Percentiles rank a stretch among this genome's conserved stretches.
These are phyloP conservation scores for Melanotaenia trifasciata DNA, from an alignment of 2,797 vertebrate genomes.

Conservation along the genomic window DNA sequence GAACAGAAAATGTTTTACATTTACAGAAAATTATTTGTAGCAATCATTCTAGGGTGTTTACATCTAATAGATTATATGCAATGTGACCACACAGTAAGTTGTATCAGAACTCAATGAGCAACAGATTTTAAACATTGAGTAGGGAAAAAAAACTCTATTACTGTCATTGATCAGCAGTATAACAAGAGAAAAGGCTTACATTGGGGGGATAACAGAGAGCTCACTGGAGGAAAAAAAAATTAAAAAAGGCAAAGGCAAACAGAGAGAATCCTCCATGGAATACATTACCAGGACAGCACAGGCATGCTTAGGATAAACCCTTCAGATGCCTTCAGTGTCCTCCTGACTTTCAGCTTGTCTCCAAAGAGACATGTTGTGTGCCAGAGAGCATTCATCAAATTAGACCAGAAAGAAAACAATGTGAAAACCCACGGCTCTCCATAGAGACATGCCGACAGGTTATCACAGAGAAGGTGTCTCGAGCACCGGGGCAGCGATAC, in stretches of 20 bases:
- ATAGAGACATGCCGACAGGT: slow-evolving; percentile 76
- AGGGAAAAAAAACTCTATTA: slow-evolving; percentile 32
- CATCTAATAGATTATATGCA: slow-evolving; percentile 59
- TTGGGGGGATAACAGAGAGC: slow-evolving; percentile 31
- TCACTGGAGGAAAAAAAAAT: slow-evolving; percentile 28
- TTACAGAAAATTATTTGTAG: background rate
- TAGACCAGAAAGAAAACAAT: slow-evolving; percentile 82
- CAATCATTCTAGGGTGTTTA: slow-evolving; percentile 46
- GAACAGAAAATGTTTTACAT: background rate
- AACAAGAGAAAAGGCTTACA: slow-evolving; percentile 36
- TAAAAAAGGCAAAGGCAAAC: slow-evolving; percentile 56
- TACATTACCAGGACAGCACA: slow-evolving; percentile 76
- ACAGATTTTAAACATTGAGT: slow-evolving; percentile 26
- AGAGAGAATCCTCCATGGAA: slow-evolving; percentile 68
- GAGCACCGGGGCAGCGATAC: slow-evolving; percentile 53
- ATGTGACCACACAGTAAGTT: slow-evolving; percentile 32
- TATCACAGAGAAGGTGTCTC: slow-evolving; percentile 80
- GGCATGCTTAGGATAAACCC: slow-evolving; percentile 75
- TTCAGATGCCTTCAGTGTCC: slow-evolving; percentile 84
- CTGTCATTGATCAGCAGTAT: slow-evolving; percentile 21
- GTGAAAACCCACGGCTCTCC: slow-evolving; percentile 70
- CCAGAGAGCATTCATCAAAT: slow-evolving; percentile 86
- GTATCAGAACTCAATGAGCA: slow-evolving; percentile 26
- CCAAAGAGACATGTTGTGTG: slow-evolving; percentile 81
- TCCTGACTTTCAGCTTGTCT: slow-evolving; percentile 84